These are phyloP conservation scores for Sciurus carolinensis DNA, from an alignment of 2,797 vertebrate genomes.

Conservation along the genomic window DNA sequence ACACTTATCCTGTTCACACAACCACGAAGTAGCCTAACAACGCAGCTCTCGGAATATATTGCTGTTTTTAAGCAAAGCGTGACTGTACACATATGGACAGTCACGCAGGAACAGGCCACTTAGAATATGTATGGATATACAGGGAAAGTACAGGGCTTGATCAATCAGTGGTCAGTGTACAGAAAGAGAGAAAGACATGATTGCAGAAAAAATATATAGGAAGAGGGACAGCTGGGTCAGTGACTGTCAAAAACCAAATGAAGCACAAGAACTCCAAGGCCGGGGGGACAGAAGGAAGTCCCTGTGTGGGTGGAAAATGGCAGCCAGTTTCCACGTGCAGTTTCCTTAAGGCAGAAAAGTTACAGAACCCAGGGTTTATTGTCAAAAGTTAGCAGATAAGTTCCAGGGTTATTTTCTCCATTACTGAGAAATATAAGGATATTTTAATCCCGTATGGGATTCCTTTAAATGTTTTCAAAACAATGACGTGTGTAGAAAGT, in stretches of 20 bases:
- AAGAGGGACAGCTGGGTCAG: background rate
- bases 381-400: slow-evolving; percentile 77
- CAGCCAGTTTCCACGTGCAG: background rate
- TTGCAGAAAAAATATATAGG: background rate
- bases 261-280: background rate
- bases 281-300: background rate
- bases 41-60: background rate
- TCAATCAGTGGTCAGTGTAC: background rate
- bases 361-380: slow-evolving; percentile 55
- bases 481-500: background rate
- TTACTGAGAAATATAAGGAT: slow-evolving; percentile 75
- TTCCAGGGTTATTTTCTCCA: slow-evolving; percentile 86
- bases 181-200: background rate
- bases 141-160: background rate
- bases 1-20: background rate
- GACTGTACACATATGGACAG: too few species aligned
- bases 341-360: slow-evolving; percentile 6
- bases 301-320: background rate
- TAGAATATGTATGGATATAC: too few species aligned
- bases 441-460: slow-evolving; percentile 70
- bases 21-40: background rate
- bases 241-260: background rate
- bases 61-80: background rate
- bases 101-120: background rate
- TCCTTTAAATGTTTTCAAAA: slow-evolving; percentile 69